A percentile compares a stretch with the other conserved stretches of the same genome.
Evolutionary conservation across 1,140 invertebrate species (phyloP).

Genomic region (Drosophila saltans): DNA sequence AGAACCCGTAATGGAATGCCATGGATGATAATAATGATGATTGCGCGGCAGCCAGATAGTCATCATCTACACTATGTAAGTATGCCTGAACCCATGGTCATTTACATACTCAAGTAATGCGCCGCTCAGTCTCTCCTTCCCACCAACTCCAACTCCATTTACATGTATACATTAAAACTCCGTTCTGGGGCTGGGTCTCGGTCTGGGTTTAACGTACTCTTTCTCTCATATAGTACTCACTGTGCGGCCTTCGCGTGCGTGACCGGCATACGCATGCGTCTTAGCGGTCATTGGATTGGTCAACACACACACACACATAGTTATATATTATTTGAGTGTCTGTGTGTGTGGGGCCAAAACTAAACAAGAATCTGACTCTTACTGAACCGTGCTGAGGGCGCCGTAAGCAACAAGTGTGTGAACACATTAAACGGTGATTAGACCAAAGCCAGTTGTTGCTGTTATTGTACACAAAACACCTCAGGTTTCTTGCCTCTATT

Average conservation of each 20-base stretch:
- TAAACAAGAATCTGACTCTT: conserved; percentile 7
- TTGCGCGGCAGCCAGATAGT: conserved; percentile 59
- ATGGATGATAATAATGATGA: conserved; percentile 63
- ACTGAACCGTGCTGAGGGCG: conserved; percentile 53
- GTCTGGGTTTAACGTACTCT: conserved; percentile 60
- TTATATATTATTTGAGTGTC: not conserved
- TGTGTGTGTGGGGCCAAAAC: conserved; percentile 1
- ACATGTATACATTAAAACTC: not conserved
- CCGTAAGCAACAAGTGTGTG: conserved; percentile 76
- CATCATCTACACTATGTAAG: conserved; percentile 43
- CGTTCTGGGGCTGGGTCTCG: not conserved
- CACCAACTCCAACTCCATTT: conserved; percentile 22
- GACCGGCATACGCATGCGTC: conserved; percentile 64
- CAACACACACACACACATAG: conserved; percentile 26
- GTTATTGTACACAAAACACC: conserved; percentile 19
- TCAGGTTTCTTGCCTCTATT: conserved; percentile 16
- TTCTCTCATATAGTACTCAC: conserved; percentile 58
- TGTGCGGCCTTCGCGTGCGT: conserved; percentile 75
- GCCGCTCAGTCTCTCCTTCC: conserved; percentile 21
- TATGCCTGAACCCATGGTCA: conserved; percentile 41
- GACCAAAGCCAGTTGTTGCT: conserved; percentile 40
- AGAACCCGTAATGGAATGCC: conserved; percentile 69
- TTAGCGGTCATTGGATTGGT: conserved; percentile 77
- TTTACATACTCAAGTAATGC: conserved; percentile 61
- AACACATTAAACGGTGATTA: conserved; percentile 80